A percentile compares a stretch with the other conserved stretches of the same genome.
phyloP scores from a whole-genome alignment of 1,140 invertebrate genomes.

The Ephestia elutella region DNA sequence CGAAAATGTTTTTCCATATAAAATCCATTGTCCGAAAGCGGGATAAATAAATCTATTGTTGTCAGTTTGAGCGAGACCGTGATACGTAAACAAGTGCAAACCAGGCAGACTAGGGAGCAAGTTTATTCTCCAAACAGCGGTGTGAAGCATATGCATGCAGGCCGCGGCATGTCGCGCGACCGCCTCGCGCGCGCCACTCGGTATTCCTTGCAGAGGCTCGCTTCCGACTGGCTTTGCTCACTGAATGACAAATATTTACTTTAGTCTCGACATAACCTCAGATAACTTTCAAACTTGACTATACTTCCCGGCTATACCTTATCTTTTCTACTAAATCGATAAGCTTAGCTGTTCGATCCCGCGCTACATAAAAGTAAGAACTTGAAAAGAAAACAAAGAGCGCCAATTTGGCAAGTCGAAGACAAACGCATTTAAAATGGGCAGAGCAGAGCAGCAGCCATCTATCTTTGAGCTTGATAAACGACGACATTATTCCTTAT shows the following conservation, averaged over 20 bases:
- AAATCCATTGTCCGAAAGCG: constrained; percentile 17
- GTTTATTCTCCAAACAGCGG: constrained; percentile 53
- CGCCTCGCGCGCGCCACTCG: background rate
- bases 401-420: constrained; percentile 68
- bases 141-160: constrained; percentile 14
- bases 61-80: constrained; percentile 35
- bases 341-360: constrained; percentile 9
- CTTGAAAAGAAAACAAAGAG: constrained; percentile 58
- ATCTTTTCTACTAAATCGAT: constrained; percentile 2
- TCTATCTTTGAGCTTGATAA: constrained; percentile 71
- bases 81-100: constrained; percentile 54
- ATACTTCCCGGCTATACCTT: background rate
- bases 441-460: constrained; percentile 65
- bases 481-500: constrained; percentile 74
- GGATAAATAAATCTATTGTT: constrained; percentile 38
- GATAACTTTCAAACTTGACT: constrained; percentile 25
- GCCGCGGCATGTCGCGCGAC: constrained; percentile 10
- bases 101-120: constrained; percentile 40
- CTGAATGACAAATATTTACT: constrained; percentile 59
- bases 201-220: constrained; percentile 2
- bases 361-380: constrained; percentile 36
- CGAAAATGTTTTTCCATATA: constrained; percentile 9
- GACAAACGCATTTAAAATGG: constrained; percentile 74
- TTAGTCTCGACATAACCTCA: constrained; percentile 24
- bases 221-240: constrained; percentile 29